Evolutionary conservation across 2,888 invertebrate genomes (phyloP).

Genomic region (Spisula subtruncata): DNA sequence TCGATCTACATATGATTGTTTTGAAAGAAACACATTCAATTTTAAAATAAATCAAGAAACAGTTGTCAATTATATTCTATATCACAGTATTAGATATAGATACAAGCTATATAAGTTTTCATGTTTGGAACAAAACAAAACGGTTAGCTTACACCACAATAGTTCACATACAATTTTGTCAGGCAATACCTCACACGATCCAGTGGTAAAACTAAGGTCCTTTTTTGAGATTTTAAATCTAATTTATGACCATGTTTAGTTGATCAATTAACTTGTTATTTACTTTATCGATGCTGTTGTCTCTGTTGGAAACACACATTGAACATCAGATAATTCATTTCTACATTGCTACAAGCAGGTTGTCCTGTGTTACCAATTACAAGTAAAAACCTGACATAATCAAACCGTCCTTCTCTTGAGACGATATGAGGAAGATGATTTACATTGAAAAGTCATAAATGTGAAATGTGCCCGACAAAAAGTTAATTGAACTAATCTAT

Average conservation of each 20-base stretch:
- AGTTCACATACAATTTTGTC: too few species aligned
- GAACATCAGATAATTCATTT: too few species aligned
- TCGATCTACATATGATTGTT: too few species aligned
- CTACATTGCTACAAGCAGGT: background rate
- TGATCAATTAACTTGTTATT: background rate
- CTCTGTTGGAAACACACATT: background rate
- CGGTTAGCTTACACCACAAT: too few species aligned
- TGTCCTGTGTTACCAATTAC: background rate
- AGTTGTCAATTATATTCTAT: too few species aligned
- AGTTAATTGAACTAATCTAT: conserved; percentile 6
- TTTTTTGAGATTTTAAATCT: background rate
- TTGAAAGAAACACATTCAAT: too few species aligned
- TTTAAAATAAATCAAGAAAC: too few species aligned
- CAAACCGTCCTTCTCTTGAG: background rate
- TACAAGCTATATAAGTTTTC: too few species aligned
- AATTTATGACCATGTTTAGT: background rate
- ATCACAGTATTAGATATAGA: too few species aligned
- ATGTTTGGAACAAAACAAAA: too few species aligned
- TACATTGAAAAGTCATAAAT: conserved; percentile 16
- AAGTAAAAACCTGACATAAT: conserved; percentile 7
- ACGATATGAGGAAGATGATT: background rate
- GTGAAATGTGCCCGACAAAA: background rate
- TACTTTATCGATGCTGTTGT: background rate
- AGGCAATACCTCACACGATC: background rate
- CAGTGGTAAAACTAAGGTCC: background rate